Evolutionary conservation across 2,888 invertebrate species (phyloP).

Genomic region (Orthonevra nobilis): DNA sequence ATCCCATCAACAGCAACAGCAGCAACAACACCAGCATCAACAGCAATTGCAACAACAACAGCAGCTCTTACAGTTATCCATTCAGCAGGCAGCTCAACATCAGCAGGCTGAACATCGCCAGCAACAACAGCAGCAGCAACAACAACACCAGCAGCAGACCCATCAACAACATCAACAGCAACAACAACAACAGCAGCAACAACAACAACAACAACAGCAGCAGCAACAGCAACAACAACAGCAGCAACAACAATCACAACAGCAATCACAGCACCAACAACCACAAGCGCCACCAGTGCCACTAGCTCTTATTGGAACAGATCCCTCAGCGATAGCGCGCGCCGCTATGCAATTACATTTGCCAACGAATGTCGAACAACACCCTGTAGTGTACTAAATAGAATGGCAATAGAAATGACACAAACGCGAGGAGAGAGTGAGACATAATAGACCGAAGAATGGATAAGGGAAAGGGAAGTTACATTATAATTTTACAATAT

Average conservation of each 20-base stretch:
- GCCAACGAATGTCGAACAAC: constrained; percentile 79
- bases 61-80: constrained; percentile 74
- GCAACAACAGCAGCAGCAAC: constrained; percentile 58
- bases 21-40: constrained; percentile 76
- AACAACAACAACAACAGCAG: constrained; percentile 73
- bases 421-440: constrained; percentile 33
- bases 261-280: constrained; percentile 74
- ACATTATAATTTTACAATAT: constrained; percentile 31
- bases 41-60: constrained; percentile 74
- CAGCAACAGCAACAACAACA: constrained; percentile 72
- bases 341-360: constrained; percentile 79
- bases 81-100: constrained; percentile 76
- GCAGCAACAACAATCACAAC: constrained; percentile 73
- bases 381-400: constrained; percentile 79
- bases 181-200: constrained; percentile 71
- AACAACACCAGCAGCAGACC: constrained; percentile 74
- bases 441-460: constrained; percentile 55
- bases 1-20: constrained; percentile 73
- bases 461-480: constrained; percentile 50
- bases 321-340: constrained; percentile 78
- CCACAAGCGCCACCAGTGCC: constrained; percentile 78
- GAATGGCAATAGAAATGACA: too few species aligned
- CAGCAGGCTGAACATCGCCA: constrained; percentile 72
- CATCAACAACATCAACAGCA: constrained; percentile 74
- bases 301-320: constrained; percentile 78